These are phyloP conservation scores for Cyanoramphus novaezelandiae DNA, from an alignment of 2,113 vertebrate genomes.

Conservation along the genomic window DNA sequence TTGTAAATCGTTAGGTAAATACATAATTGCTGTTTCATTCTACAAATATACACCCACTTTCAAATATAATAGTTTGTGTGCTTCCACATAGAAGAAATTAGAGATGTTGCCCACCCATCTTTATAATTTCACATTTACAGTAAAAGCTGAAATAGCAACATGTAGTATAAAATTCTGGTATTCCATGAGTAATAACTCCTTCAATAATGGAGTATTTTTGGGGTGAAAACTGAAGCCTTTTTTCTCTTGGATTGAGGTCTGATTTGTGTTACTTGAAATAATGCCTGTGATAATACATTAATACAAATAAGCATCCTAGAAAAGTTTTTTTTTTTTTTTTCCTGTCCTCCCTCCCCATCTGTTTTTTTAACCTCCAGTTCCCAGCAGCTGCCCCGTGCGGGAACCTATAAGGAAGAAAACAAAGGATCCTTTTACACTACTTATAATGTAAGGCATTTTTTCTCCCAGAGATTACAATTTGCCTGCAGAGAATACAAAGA, in stretches of 20 bases:
- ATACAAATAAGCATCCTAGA: not conserved
- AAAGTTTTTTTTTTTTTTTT: not conserved
- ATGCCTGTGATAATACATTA: not conserved
- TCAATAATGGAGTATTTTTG: not conserved
- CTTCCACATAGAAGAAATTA: not conserved
- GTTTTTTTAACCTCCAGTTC: not conserved
- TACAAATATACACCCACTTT: not conserved
- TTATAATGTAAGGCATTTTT: not conserved
- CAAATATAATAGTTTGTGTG: not conserved
- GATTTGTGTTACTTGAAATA: not conserved
- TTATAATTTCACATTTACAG: not conserved
- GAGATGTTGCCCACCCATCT: not conserved
- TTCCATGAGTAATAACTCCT: not conserved
- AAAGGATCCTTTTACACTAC: not conserved
- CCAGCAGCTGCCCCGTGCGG: not conserved
- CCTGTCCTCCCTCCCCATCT: fast-evolving
- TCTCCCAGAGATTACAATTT: not conserved
- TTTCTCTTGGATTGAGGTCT: not conserved
- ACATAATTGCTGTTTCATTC: not conserved
- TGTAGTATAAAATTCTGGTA: not conserved
- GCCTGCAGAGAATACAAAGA: not conserved
- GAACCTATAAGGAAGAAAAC: not conserved
- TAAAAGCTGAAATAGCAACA: not conserved
- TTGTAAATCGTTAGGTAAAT: not conserved
- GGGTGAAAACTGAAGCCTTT: not conserved